A percentile compares a stretch with the other conserved stretches of the same genome.
phyloP scores from a whole-genome alignment of 2,113 vertebrate species.

The Ovibos moschatus region DNA sequence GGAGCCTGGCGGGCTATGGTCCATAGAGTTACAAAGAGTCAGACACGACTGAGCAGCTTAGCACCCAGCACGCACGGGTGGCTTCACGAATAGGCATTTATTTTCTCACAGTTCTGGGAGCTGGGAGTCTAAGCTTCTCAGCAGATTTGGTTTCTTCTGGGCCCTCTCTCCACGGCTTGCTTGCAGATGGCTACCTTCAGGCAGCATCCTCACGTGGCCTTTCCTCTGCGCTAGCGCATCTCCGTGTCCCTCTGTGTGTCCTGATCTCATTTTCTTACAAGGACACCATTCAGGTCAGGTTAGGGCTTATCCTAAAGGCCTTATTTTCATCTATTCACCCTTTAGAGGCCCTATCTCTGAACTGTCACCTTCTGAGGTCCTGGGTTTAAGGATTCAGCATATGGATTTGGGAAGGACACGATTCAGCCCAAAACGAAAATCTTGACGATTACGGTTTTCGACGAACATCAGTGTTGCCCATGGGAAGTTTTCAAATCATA shows the following conservation, averaged over 20 bases:
- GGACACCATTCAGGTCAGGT: background rate
- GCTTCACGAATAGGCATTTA: background rate
- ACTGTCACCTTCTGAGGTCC: background rate
- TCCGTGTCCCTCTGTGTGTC: background rate
- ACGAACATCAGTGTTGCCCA: background rate
- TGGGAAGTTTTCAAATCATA: background rate
- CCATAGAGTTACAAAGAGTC: background rate
- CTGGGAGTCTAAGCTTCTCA: background rate
- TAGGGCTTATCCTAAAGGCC: background rate
- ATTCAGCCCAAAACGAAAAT: background rate
- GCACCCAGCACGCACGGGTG: background rate
- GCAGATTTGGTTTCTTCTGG: background rate
- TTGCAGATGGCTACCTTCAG: background rate
- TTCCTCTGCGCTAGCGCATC: rapidly evolving
- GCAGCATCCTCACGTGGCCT: background rate
- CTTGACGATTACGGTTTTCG: background rate
- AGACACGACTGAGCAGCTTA: background rate
- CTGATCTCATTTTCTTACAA: background rate
- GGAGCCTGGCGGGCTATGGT: background rate
- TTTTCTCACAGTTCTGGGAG: background rate
- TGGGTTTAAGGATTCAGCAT: background rate
- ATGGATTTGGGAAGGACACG: background rate
- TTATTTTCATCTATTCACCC: background rate
- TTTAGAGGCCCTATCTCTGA: background rate
- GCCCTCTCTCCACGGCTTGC: background rate